Base-by-base conservation (phyloP, 64 coral and sea anemone genomes). In the Porites lutea region DNA sequence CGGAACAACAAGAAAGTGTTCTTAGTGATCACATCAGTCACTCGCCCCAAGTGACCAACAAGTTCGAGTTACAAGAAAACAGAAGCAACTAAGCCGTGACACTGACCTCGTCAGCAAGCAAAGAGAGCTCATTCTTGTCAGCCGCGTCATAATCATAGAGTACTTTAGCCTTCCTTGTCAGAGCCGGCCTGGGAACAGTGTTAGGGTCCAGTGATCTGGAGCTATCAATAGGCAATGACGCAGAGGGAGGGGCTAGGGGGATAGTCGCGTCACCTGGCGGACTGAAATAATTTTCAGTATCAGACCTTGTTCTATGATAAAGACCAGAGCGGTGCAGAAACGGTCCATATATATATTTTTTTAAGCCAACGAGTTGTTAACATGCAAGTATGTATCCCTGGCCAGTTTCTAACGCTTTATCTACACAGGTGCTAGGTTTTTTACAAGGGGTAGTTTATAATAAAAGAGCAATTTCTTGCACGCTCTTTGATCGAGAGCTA, bases 81-180 rank as follows among this genome's bases (percentile, higher is more conserved):
- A 11, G 53, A 7, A 11, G 11, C 11, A 5, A 55, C 53, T 55
- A 55, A 60, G 82, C 82, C 45, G 10, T 52, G 58, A 58, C 72
- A 92, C 94, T 88, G 83, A 97, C 95, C 77, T 97, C 95, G 81
- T 98, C 96, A 83, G 96, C 93, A 3, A 98, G 93, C 59, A 98
- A 93, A 4, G 96, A 98, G 65, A 98, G 84, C 82, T 98, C 96
- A 63, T 79, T 89, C 73, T 94, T 90, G 65, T 95, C 96, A 21
- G 93, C 88, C 58, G 96, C 96, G 74, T 98, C 96, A 67, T 98
- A 98, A 86, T 98, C 96, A 86, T 98, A 98, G 46, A 98, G 88
- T 23, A 98, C 96, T 89, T 92, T 98, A 59, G 96, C 96, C 79
- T 98, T 98, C 70, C 19, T 95, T 2, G 96, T 95, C 71, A 88